These are phyloP conservation scores for Listronotus oregonensis DNA, from an alignment of 1,140 invertebrate species.

Conservation along the genomic window DNA sequence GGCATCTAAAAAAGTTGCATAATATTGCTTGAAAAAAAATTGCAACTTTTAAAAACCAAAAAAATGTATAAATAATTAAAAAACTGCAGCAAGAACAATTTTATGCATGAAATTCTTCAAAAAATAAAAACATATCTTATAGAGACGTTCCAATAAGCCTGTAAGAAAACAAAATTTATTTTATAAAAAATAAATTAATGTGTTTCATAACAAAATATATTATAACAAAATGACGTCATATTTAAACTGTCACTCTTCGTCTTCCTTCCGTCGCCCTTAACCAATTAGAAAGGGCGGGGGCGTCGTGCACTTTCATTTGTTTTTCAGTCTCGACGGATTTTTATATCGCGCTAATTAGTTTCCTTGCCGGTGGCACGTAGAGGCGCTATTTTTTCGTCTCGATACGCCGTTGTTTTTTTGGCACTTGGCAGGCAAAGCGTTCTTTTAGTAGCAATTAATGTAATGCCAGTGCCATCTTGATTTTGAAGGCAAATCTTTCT, in stretches of 20 bases:
- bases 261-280: conserved; percentile 31
- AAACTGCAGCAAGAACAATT: no score
- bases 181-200: no score
- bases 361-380: conserved; percentile 41
- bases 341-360: conserved; percentile 49
- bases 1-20: no score
- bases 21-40: no score
- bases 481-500: conserved; percentile 25
- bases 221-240: no score
- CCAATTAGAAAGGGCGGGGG: conserved; percentile 42
- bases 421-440: conserved; percentile 13
- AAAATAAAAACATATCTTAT: no score
- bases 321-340: conserved; percentile 49
- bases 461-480: conserved; percentile 30
- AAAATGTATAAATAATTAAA: no score
- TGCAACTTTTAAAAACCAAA: no score
- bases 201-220: no score
- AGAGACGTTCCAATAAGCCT: no score
- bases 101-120: no score
- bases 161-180: no score
- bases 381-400: conserved; percentile 21
- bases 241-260: background rate
- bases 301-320: conserved; percentile 47
- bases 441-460: conserved; percentile 22
- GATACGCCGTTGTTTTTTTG: conserved; percentile 22